A percentile compares a stretch with the other conserved stretches of the same genome.
Evolutionary conservation across 1,140 invertebrate genomes (phyloP).

Genomic region (Diploscapter pachys): DNA sequence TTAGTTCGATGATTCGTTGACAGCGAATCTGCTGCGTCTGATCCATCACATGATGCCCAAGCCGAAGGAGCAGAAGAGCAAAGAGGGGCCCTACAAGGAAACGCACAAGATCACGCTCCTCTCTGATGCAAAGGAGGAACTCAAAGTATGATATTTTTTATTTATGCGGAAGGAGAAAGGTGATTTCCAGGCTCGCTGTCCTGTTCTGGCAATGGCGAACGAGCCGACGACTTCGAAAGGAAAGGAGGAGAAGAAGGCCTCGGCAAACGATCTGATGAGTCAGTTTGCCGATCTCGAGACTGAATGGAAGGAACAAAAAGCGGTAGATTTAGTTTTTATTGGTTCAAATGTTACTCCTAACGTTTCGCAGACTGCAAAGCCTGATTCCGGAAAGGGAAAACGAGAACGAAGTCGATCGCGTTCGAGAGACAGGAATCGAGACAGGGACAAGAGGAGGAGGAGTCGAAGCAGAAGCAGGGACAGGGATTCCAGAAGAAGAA

Average conservation of each 20-base stretch:
- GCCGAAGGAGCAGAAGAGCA: constrained; percentile 26
- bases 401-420: constrained; percentile 27
- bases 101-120: constrained; percentile 31
- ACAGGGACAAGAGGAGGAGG: constrained; percentile 25
- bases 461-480: constrained; percentile 41
- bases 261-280: constrained; percentile 73
- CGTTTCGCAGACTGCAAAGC: not conserved
- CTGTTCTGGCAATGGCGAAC: constrained; percentile 84
- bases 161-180: not conserved
- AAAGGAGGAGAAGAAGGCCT: not conserved
- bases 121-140: constrained; percentile 61
- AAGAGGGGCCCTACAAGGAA: constrained; percentile 18
- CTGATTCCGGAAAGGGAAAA: constrained; percentile 9
- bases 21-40: constrained; percentile 81
- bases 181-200: constrained; percentile 65
- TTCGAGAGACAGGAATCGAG: constrained; percentile 39
- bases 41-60: constrained; percentile 89
- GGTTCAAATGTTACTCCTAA: too few species aligned
- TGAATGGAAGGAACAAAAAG: constrained; percentile 28
- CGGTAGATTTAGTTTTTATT: constrained; percentile 8
- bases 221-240: constrained; percentile 48
- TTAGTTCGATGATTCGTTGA: constrained; percentile 76
- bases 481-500: constrained; percentile 32
- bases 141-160: constrained; percentile 66
- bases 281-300: constrained; percentile 83